These are phyloP conservation scores for Raphicerus campestris DNA, from an alignment of 2,113 vertebrate species.

Conservation along the genomic window DNA sequence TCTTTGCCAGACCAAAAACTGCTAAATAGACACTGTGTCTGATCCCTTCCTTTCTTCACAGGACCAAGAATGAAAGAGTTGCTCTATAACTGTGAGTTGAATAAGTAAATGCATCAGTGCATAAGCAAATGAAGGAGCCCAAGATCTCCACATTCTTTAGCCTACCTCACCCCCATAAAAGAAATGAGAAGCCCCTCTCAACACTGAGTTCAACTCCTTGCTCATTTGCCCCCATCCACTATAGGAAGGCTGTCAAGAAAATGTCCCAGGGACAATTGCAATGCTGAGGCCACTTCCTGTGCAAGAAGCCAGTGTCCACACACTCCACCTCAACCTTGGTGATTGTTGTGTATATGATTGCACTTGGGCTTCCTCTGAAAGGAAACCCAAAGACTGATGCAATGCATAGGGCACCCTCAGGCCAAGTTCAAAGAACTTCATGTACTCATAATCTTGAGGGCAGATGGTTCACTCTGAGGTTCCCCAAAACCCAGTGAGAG, in stretches of 20 bases:
- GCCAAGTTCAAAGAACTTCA: neutral
- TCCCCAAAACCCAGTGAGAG: neutral
- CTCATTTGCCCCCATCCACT: neutral
- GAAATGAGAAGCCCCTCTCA: neutral
- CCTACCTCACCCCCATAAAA: neutral
- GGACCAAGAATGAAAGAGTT: neutral
- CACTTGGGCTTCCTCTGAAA: slow-evolving; percentile 45
- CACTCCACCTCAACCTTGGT: neutral
- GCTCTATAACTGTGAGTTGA: neutral
- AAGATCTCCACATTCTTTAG: neutral
- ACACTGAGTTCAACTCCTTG: neutral
- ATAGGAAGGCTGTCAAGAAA: slow-evolving; percentile 33
- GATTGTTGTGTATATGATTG: slow-evolving; percentile 50
- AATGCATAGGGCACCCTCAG: neutral
- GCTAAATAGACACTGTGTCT: neutral
- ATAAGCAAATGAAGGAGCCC: neutral
- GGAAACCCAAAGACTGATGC: slow-evolving; percentile 40
- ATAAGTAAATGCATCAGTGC: neutral
- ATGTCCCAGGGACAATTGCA: slow-evolving; percentile 20
- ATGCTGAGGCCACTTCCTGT: slow-evolving; percentile 57
- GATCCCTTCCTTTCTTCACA: neutral
- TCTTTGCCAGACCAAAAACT: neutral
- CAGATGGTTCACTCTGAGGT: neutral
- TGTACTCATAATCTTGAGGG: neutral
- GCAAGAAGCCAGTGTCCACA: slow-evolving; percentile 62